Evolutionary conservation across 2,888 invertebrate genomes (phyloP).

Genomic region (Punctoribates punctum): DNA sequence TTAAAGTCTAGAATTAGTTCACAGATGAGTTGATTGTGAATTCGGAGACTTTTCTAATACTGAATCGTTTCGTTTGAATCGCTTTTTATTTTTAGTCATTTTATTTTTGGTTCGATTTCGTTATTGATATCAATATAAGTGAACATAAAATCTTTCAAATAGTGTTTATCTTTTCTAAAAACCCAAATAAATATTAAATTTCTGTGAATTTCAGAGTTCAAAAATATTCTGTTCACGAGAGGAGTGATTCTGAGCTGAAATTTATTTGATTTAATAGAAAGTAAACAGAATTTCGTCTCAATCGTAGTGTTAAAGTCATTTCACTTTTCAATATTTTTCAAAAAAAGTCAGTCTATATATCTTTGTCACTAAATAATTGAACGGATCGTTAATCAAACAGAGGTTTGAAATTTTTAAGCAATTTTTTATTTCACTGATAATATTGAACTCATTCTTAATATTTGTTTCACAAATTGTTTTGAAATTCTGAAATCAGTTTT

Average conservation of each 20-base stretch:
- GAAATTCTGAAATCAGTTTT: too few species aligned
- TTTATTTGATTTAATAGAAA: too few species aligned
- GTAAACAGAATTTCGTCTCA: too few species aligned
- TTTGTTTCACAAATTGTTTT: too few species aligned
- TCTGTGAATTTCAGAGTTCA: background rate
- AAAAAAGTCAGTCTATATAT: too few species aligned
- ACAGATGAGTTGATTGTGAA: background rate
- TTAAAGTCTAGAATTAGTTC: background rate
- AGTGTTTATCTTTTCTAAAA: background rate
- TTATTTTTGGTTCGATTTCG: constrained; percentile 5
- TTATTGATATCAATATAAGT: background rate
- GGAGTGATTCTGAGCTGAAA: too few species aligned
- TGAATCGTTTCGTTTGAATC: background rate
- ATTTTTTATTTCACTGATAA: too few species aligned
- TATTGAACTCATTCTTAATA: too few species aligned
- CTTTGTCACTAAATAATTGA: background rate
- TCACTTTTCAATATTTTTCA: too few species aligned
- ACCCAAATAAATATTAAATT: background rate
- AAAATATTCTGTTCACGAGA: too few species aligned
- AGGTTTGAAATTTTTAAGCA: background rate
- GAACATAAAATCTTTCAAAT: background rate
- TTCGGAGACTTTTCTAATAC: too few species aligned
- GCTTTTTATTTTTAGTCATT: background rate
- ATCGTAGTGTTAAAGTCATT: too few species aligned
- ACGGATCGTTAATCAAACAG: background rate